A percentile compares a stretch with the other conserved stretches of the same genome.
phyloP scores from a whole-genome alignment of 2,113 vertebrate genomes.

The Dolichotis patagonum region DNA sequence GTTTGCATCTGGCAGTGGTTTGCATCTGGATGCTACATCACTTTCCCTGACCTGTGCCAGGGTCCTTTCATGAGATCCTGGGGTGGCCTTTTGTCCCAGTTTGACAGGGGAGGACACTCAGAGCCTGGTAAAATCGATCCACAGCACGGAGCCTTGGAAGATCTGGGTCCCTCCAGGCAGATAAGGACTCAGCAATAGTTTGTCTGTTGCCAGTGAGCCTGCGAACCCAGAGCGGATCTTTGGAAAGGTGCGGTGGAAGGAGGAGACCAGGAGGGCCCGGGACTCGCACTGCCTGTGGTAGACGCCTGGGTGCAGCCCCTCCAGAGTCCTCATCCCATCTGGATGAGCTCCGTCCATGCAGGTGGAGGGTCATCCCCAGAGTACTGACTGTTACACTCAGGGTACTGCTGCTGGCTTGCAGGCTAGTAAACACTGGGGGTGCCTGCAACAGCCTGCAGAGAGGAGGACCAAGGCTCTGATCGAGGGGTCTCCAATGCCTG shows the following conservation, averaged over 20 bases:
- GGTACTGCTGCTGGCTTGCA: not conserved
- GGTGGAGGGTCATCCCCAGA: too few relatives aligned
- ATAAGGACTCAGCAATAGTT: not conserved
- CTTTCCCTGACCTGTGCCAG: fast-evolving
- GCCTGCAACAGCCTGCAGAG: not conserved
- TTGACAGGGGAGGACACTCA: not conserved
- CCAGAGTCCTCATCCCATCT: not conserved
- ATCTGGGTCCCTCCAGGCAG: not conserved
- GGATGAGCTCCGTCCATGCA: not conserved
- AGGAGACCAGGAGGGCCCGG: not conserved
- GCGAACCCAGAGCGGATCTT: too few relatives aligned
- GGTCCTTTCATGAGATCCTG: not conserved
- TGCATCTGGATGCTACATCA: not conserved
- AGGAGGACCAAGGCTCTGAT: not conserved
- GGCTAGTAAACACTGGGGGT: not conserved
- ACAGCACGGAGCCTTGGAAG: not conserved
- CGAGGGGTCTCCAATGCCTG: not conserved
- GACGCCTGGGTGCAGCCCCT: not conserved
- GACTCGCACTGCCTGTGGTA: fast-evolving
- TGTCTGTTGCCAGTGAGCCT: not conserved
- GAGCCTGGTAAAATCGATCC: not conserved
- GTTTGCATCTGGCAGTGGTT: not conserved
- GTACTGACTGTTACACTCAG: too few relatives aligned
- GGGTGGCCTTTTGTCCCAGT: not conserved
- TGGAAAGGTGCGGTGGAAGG: not conserved